Evolutionary conservation across 2,888 invertebrate genomes (phyloP), one percentile per base, ranked within the genome.

Genomic region (Mermis nigrescens): DNA sequence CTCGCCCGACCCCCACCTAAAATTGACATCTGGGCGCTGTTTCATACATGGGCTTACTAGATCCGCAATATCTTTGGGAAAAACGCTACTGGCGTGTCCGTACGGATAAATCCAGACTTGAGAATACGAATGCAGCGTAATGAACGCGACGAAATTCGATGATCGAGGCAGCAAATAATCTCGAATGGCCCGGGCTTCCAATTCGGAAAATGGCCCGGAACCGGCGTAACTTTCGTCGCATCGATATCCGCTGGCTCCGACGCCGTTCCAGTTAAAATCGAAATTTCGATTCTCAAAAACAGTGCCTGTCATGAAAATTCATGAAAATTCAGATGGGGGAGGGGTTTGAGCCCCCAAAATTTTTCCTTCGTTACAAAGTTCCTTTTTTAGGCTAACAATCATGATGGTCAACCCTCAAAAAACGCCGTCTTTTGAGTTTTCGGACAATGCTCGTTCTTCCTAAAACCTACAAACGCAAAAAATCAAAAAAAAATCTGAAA

Each of bases 211-310:
- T 3, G 70, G 66, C 1, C 64, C 57, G 1, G 67, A 62, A 1
- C 70, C 70, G 51, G 68, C 68, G 55, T 69, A 70, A 1, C 68
- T 70, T 57, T 71, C 70, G 38, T 68, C 67, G 58, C 70, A 71
- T 1, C 68, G 65, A 55, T 71, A 12, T 7, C 7, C 7, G 26
- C 51, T 48, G 7, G 51, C 7, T 48, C 51, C 51, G 51, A 24
- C 51, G 7, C 24, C 15, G 7, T 7, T 7, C 15, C 15, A 22
- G 24, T 7, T 24, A 48, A 48, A 48, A 7, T 48, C 51, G n/a
- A 48, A 24, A 48, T 48, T 48, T 48, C 15, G 51, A 48, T 48
- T 24, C 15, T 48, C 19, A 48, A 48, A 7, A 48, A 12, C 19
- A 48, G 24, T 48, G n/a, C n/a, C n/a, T n/a, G n/a, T n/a, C n/a